These are phyloP conservation scores for Branchipolynoe longqiensis DNA, from an alignment of 2,888 invertebrate genomes.

Conservation along the genomic window DNA sequence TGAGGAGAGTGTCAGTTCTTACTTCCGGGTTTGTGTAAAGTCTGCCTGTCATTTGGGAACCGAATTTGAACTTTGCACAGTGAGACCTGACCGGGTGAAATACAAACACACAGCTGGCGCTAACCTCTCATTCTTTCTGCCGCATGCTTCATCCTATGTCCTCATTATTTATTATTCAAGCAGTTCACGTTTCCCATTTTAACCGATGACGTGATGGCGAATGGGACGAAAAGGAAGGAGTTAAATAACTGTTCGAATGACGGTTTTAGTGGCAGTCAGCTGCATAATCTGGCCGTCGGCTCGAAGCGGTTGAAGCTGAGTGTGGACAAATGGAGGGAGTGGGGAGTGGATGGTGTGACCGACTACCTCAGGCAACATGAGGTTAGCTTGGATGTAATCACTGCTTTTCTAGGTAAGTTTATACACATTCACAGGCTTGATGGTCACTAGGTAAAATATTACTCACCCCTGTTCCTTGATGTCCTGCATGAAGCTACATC, in stretches of 20 bases:
- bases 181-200: too few relatives aligned
- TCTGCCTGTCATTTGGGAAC: too few relatives aligned
- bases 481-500: too few relatives aligned
- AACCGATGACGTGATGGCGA: background rate
- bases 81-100: too few relatives aligned
- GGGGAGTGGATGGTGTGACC: slow-evolving; percentile 7
- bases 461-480: too few relatives aligned
- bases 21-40: too few relatives aligned
- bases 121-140: too few relatives aligned
- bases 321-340: slow-evolving; percentile 8
- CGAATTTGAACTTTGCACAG: too few relatives aligned
- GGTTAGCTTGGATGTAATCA: background rate
- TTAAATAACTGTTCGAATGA: background rate
- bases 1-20: too few relatives aligned
- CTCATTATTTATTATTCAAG: too few relatives aligned
- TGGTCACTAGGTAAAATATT: background rate
- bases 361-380: slow-evolving; percentile 10
- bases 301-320: background rate
- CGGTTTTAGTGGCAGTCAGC: background rate
- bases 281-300: background rate
- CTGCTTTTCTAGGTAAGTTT: background rate
- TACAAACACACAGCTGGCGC: too few relatives aligned
- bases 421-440: background rate
- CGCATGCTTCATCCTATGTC: too few relatives aligned
- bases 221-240: slow-evolving; percentile 7